These are phyloP conservation scores for Acestrorhynchus altus DNA, from an alignment of 2,797 vertebrate species.

Conservation along the genomic window DNA sequence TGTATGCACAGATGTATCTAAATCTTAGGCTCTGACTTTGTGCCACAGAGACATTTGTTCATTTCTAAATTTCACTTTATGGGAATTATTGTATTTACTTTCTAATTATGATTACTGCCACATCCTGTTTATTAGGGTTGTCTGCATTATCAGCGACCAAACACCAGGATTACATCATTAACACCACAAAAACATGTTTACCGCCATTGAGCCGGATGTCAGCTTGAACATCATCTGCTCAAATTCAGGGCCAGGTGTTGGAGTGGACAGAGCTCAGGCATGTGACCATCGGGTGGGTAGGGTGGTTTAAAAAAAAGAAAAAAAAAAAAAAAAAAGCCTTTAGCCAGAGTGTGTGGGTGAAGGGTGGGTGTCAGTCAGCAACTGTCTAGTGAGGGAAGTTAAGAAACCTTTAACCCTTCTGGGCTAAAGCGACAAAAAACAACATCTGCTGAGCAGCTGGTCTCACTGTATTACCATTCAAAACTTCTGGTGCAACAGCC, in stretches of 20 bases:
- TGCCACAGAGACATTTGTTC: background rate
- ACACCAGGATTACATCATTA: slow-evolving; percentile 73
- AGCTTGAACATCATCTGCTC: slow-evolving; percentile 71
- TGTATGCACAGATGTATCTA: slow-evolving; percentile 16
- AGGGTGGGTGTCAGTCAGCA: slow-evolving; percentile 44
- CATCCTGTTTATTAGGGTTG: background rate
- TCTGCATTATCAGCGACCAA: slow-evolving; percentile 27
- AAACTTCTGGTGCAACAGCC: slow-evolving; percentile 67
- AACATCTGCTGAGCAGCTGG: slow-evolving; percentile 85
- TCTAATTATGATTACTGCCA: slow-evolving; percentile 2
- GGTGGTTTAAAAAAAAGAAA: slow-evolving; percentile 20
- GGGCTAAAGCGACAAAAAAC: slow-evolving; percentile 71
- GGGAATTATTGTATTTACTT: background rate
- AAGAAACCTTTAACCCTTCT: slow-evolving; percentile 68
- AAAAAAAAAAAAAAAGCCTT: slow-evolving; percentile 26
- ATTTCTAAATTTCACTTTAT: slow-evolving; percentile 3
- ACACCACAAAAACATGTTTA: slow-evolving; percentile 78
- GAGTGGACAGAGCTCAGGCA: slow-evolving; percentile 42
- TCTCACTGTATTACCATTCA: slow-evolving; percentile 70
- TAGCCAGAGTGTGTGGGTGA: slow-evolving; percentile 12
- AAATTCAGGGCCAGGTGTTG: slow-evolving; percentile 73
- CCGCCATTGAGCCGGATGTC: slow-evolving; percentile 71
- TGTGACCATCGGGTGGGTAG: slow-evolving; percentile 18
- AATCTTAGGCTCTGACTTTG: background rate
- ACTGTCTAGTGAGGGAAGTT: slow-evolving; percentile 43